Conservation (phyloP, 2,888 invertebrate genomes). For the Toxonevra muliebris region DNA sequence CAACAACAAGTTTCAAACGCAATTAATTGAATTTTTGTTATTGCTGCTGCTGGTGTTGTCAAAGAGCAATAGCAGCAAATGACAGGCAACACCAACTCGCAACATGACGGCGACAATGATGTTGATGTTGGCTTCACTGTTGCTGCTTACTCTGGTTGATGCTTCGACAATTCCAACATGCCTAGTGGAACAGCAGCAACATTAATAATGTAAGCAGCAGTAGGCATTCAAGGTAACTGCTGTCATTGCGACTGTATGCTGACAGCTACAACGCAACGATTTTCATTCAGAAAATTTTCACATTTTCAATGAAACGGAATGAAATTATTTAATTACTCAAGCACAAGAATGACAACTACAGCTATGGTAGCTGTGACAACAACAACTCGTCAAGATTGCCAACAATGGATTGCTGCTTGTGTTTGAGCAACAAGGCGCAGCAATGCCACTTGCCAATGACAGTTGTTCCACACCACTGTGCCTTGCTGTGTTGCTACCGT, state of each 20-base stretch:
- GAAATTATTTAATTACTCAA: constrained; percentile 32
- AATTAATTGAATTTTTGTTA: not conserved
- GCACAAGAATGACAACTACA: constrained; percentile 28
- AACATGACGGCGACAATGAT: not conserved
- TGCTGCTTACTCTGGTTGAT: too few species aligned
- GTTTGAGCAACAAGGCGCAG: too few species aligned
- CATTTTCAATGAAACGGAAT: constrained; percentile 29
- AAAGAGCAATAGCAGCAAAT: constrained; percentile 14
- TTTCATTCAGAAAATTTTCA: constrained; percentile 6
- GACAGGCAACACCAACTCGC: constrained; percentile 20
- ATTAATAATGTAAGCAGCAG: constrained; percentile 12
- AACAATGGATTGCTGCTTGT: too few species aligned
- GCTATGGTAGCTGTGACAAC: constrained; percentile 8
- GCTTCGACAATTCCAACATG: too few species aligned
- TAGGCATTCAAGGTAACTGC: not conserved
- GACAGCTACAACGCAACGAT: constrained; percentile 5
- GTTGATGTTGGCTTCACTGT: too few species aligned
- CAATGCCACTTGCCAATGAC: too few species aligned
- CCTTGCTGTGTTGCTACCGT: too few species aligned
- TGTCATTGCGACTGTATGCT: not conserved
- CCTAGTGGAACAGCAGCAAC: constrained; percentile 2
- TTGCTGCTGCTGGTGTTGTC: constrained; percentile 3
- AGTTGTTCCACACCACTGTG: too few species aligned
- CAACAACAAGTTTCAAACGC: constrained; percentile 1
- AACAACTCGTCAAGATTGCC: not conserved